phyloP scores from a whole-genome alignment of 2,113 vertebrate genomes.

The Dasyurus viverrinus region DNA sequence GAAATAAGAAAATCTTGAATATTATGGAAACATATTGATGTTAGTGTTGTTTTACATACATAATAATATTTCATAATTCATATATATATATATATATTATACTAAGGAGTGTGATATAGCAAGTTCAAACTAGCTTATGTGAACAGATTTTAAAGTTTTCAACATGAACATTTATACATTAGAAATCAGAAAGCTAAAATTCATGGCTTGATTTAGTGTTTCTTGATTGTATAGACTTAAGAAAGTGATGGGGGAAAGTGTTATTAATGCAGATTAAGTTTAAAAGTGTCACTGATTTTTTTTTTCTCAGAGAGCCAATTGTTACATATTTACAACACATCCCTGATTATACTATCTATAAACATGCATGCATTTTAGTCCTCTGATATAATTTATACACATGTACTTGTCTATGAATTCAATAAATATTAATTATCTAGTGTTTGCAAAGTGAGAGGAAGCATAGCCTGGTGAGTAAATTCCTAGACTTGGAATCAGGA shows the following conservation, averaged over 20 bases:
- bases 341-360: not conserved
- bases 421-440: not conserved
- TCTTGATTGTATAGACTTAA: not conserved
- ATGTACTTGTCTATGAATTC: not conserved
- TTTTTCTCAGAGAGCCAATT: not conserved
- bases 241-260: not conserved
- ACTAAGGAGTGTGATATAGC: not conserved
- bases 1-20: conserved; percentile 37
- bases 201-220: not conserved
- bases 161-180: not conserved
- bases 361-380: not conserved
- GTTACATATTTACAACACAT: not conserved
- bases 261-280: not conserved
- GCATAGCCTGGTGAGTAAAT: not conserved
- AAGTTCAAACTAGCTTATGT: not conserved
- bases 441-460: not conserved
- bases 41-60: not conserved
- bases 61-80: not conserved
- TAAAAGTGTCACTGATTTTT: not conserved
- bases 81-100: not conserved
- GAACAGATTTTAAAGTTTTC: not conserved
- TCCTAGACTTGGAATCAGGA: not conserved
- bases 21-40: not conserved
- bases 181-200: not conserved
- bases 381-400: not conserved